Evolutionary conservation across 2,113 vertebrate genomes (phyloP).

Genomic region (Pangasianodon hypophthalmus): DNA sequence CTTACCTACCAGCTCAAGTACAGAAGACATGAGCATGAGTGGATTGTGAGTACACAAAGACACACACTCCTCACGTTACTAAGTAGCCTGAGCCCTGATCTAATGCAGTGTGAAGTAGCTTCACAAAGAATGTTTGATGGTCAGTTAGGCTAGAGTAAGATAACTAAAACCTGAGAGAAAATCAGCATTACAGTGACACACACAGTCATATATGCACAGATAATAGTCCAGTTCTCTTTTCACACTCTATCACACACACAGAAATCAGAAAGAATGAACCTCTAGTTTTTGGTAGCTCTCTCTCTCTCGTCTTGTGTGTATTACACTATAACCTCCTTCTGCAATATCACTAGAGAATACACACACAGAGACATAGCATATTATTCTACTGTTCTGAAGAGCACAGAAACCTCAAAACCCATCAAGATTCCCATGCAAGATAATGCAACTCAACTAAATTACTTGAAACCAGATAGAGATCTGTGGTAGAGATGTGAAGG

Average conservation of each 20-base stretch:
- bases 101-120: background rate
- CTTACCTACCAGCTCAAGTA: slow-evolving; percentile 71
- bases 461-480: slow-evolving; percentile 45
- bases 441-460: slow-evolving; percentile 29
- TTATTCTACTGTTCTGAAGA: background rate
- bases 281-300: background rate
- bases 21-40: slow-evolving; percentile 58
- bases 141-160: background rate
- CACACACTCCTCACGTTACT: background rate
- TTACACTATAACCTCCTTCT: background rate
- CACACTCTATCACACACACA: background rate
- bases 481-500: slow-evolving; percentile 7
- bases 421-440: slow-evolving; percentile 39
- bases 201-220: background rate
- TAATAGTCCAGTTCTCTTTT: background rate
- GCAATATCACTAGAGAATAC: background rate
- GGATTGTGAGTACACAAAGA: slow-evolving; percentile 65
- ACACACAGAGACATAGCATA: background rate
- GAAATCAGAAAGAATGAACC: background rate
- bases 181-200: background rate
- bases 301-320: background rate
- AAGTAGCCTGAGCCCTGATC: background rate
- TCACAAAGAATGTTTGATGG: background rate
- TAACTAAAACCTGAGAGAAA: background rate
- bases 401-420: slow-evolving; percentile 30